Evolutionary conservation across 2,113 vertebrate genomes (phyloP).

Genomic region (Gymnobelideus leadbeateri): DNA sequence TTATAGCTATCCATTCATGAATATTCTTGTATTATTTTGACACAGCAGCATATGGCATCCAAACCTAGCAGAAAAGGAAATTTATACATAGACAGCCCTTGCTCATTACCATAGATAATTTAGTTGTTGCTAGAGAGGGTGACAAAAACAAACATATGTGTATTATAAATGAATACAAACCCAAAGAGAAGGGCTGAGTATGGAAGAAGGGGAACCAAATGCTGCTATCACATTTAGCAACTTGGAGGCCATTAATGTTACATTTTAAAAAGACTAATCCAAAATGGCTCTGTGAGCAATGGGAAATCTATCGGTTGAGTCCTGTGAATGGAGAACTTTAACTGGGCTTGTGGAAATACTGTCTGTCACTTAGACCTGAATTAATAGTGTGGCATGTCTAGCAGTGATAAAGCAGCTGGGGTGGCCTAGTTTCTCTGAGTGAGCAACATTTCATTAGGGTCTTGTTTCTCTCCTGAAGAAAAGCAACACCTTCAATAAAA

Average conservation of each 20-base stretch:
- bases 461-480: slow-evolving; percentile 4
- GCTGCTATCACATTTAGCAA: slow-evolving; percentile 57
- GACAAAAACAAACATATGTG: neutral
- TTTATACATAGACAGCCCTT: neutral
- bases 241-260: slow-evolving; percentile 44
- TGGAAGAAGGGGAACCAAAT: neutral
- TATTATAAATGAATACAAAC: slow-evolving; percentile 36
- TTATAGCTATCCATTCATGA: slow-evolving; percentile 36
- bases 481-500: slow-evolving; percentile 24
- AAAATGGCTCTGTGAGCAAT: slow-evolving; percentile 73
- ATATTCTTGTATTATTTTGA: slow-evolving; percentile 11
- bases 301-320: slow-evolving; percentile 49
- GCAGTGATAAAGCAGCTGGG: slow-evolving; percentile 33
- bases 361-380: neutral
- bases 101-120: slow-evolving; percentile 2
- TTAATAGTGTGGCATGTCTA: neutral
- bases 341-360: neutral
- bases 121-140: neutral
- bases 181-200: neutral
- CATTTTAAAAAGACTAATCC: slow-evolving; percentile 63
- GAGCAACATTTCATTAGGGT: neutral
- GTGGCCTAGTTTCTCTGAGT: neutral
- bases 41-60: slow-evolving; percentile 3
- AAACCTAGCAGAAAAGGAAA: slow-evolving; percentile 3
- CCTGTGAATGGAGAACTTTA: neutral